Base-by-base conservation (phyloP, 2,888 invertebrate species). In the Aporophyla lueneburgensis region DNA sequence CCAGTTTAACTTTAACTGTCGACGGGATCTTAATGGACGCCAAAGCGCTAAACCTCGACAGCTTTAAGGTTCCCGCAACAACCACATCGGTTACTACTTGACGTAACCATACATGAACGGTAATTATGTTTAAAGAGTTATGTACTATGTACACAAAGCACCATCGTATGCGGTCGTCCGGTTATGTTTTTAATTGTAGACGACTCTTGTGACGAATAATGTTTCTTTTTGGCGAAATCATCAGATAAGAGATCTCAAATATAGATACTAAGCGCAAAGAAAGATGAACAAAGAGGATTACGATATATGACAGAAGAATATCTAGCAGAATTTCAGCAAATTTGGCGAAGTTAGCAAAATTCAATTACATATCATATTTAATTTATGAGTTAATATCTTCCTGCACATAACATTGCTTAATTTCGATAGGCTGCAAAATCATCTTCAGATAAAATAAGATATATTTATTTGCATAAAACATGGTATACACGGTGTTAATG, bases 21-120 rank as follows among this genome's bases (percentile, higher is more conserved):
- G 87, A 86, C 89, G 88, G 77, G 86, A 88, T 91, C 91, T 90
- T 92, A 93, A 93, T 93, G 92, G 92, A 90, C 90, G 90, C 89
- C 89, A 88, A 88, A 87, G 90, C 87, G 90, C 90, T 92, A 92
- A 93, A 93, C 91, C 93, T 93, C 89, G 79, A 88, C 80, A 90
- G 91, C 89, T 92, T 90, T 91, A 91, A 90, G 88, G 88, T 89
- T 87, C 86, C 91, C 92, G 90, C 92, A 92, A 92, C 91, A 93
- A 89, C 90, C 90, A 91, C 93, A 93, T 91, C 91, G 91, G 92
- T 92, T 90, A 90, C 90, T 71, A 43, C 62, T 81, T 74, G 53
- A 86, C 72, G 84, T 72, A 70, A 67, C 54, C 74, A 67, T 72
- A 85, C 66, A 72, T 58, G 71, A 77, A 73, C 67, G 70, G 78